Evolutionary conservation across 2,797 vertebrate genomes (phyloP), one percentile per base, ranked within the genome.

Genomic region (Cetoscarus ocellatus): DNA sequence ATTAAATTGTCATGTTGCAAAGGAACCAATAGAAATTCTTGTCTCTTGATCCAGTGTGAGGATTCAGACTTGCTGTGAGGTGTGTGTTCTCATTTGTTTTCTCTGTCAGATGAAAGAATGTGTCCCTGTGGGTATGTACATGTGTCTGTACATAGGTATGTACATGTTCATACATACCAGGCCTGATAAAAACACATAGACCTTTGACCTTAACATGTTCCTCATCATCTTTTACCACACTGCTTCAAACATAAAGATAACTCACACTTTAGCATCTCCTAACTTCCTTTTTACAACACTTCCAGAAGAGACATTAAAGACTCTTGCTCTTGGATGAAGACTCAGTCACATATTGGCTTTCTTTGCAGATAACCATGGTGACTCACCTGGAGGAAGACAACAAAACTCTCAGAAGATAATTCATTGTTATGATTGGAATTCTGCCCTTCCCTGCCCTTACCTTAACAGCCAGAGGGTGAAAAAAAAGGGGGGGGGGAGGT

Each of bases 391-490:
- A 79, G 77, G 4, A 7, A 48, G 73, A 78, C 70, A 50, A 56
- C 3, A 0, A 84, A 73, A 85, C 68, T 62, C 54, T 85, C 77
- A 76, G 34, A 69, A 49, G 58, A 40, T 58, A 73, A 75, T 60
- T 86, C 75, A 54, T 57, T 83, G 80, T 87, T 89, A 86, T 85
- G 77, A 71, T 73, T 70, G 86, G 86, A 91, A 92, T 91, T 73
- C 52, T 63, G 83, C 84, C 84, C 85, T 86, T 86, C 84, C 83
- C 89, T 83, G 44, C 53, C 42, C 44, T 73, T 60, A 66, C 60
- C 65, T 44, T 43, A 56, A 81, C 42, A 75, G 47, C 75, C 72
- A 2, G 1, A 27, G 70, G 86, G 39, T 68, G 69, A 72, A 75
- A 64, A 54, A 61, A 66, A 18, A 79, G 51, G 9, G 0, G 44